Evolutionary conservation across 2,113 vertebrate species (phyloP).

Genomic region (Pristiophorus japonicus): DNA sequence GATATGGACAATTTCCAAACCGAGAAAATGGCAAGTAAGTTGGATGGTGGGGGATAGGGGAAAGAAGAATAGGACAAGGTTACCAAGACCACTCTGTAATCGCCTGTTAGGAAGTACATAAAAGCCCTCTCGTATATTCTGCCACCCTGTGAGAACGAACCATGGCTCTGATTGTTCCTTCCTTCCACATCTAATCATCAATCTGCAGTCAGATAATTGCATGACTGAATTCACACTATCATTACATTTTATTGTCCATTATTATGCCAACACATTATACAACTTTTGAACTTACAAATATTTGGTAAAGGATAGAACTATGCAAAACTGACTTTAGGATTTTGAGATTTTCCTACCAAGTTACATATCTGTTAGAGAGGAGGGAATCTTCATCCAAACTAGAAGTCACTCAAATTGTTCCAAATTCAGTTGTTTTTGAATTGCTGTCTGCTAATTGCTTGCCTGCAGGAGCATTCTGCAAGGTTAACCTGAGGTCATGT

Average conservation of each 20-base stretch:
- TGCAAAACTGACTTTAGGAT: neutral
- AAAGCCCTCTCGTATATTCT: neutral
- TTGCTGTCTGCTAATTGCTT: neutral
- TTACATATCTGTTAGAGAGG: neutral
- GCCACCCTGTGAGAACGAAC: neutral
- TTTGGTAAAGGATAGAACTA: neutral
- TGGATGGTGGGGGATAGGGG: neutral
- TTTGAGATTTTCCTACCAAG: neutral
- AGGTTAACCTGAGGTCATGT: neutral
- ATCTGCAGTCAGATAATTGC: neutral
- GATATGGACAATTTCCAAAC: neutral
- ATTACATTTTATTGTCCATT: neutral
- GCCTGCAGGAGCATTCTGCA: neutral
- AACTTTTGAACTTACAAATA: neutral
- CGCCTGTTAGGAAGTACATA: neutral
- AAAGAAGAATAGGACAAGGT: neutral
- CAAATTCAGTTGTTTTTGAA: neutral
- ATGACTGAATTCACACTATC: neutral
- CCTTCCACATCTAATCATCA: neutral
- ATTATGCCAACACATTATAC: neutral
- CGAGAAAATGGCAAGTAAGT: neutral
- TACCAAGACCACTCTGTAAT: neutral
- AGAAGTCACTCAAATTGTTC: neutral
- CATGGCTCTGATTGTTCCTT: conserved; percentile 4
- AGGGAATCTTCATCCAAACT: neutral